These are phyloP conservation scores for Patella vulgata DNA, from an alignment of 1,140 invertebrate genomes.

Conservation along the genomic window DNA sequence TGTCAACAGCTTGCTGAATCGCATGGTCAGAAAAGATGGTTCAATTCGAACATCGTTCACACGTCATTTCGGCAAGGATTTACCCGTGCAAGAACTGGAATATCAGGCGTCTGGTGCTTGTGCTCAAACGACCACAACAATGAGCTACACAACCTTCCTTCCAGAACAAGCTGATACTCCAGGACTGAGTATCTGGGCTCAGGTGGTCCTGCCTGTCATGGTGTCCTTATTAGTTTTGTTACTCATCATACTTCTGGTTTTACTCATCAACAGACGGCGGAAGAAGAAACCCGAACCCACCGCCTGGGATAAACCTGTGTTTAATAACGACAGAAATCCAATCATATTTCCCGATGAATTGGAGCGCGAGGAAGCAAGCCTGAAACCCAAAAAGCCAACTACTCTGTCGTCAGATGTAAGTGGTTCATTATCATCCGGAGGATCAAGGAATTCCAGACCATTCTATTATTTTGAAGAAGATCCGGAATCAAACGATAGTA, in stretches of 20 bases:
- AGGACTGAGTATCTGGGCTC: constrained; percentile 27
- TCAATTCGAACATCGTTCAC: constrained; percentile 14
- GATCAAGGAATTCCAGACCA: constrained; percentile 1
- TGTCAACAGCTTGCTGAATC: constrained; percentile 3
- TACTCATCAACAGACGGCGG: constrained; percentile 28
- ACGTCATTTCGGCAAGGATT: constrained; percentile 11
- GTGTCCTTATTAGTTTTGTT: constrained; percentile 28
- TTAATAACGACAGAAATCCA: constrained; percentile 44
- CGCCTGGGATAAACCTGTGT: constrained; percentile 38
- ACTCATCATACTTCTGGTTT: constrained; percentile 33
- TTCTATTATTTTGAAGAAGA: constrained; percentile 25
- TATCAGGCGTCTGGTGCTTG: constrained; percentile 17
- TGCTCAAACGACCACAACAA: constrained; percentile 5
- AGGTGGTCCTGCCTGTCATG: constrained; percentile 23
- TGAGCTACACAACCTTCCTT: not conserved
- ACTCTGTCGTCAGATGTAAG: constrained; percentile 32
- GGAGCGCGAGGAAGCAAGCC: constrained; percentile 33
- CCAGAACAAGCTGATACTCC: not conserved
- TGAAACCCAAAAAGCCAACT: constrained; percentile 32
- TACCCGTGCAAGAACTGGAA: constrained; percentile 2
- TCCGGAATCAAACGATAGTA: constrained; percentile 8
- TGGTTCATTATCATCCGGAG: not conserved
- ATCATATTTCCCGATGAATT: constrained; percentile 47
- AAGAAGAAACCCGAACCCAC: constrained; percentile 11
- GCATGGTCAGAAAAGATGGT: constrained; percentile 15